Conservation (phyloP, 2,113 vertebrate species). For the Aegypius monachus region DNA sequence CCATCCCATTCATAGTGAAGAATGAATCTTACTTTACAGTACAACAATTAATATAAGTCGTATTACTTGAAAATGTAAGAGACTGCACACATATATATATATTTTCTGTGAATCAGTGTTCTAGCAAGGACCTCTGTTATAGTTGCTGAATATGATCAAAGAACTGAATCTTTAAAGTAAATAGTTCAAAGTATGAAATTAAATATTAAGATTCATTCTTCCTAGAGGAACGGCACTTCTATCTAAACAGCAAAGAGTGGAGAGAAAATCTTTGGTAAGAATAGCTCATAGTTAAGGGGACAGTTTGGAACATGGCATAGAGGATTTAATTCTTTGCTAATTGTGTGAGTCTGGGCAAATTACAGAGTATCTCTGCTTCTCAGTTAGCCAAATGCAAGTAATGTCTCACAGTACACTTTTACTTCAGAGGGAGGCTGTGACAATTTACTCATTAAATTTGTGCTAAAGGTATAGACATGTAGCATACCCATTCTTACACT, state of each 20-base stretch:
- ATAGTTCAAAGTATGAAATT: not conserved
- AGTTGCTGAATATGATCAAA: not conserved
- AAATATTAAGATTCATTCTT: not conserved
- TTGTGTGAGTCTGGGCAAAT: not conserved
- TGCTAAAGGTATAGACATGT: not conserved
- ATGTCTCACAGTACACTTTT: not conserved
- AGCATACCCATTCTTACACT: not conserved
- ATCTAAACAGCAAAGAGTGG: accelerated
- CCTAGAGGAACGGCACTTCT: not conserved
- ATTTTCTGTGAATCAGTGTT: not conserved
- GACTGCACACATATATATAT: not conserved
- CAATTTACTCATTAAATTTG: not conserved
- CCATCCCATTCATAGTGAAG: not conserved
- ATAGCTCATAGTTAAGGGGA: not conserved
- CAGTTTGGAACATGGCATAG: not conserved
- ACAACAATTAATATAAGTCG: constrained; percentile 40
- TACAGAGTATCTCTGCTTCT: not conserved
- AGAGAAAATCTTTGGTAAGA: not conserved
- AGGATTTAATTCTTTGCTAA: not conserved
- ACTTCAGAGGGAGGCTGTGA: not conserved
- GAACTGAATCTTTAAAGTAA: not conserved
- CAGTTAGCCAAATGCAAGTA: not conserved
- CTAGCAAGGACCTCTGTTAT: not conserved
- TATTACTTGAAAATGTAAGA: constrained; percentile 23
- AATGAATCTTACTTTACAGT: constrained; percentile 17